Evolutionary conservation across 2,113 vertebrate genomes (phyloP), one percentile per base, ranked within the genome.

Genomic region (Eurystomus gularis): DNA sequence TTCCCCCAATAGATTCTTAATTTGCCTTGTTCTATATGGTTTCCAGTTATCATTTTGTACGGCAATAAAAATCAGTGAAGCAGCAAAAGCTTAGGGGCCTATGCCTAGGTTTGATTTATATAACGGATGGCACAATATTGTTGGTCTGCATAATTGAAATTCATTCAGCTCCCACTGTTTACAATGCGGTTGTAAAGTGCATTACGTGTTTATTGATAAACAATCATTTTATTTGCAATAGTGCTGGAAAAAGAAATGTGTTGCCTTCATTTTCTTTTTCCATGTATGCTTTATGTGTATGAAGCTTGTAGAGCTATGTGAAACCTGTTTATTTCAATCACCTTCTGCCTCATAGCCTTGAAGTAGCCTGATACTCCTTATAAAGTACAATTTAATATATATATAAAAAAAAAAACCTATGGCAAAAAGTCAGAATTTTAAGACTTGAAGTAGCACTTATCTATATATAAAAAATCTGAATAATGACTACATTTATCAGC

Each of bases 21-120:
- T 97, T 97, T 96, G 90, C 91, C 95, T 97, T 97, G 90, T 97
- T 97, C 90, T 96, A 66, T 96, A 77, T 96, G 84, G 73, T 94
- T 97, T 95, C 91, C 92, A 93, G 83, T 93, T 97, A 87, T 96
- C 89, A 96, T 96, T 97, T 91, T 93, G 65, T 71, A 91, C 6
- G 52, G 88, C 55, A 94, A 96, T 96, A 96, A 97, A 97, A 97
- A 92, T 82, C 95, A 96, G 70, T 49, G 96, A 97, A 97, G 80
- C 89, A 94, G 92, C 62, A 71, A 93, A 96, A 92, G 76, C 84
- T 89, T 92, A 71, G 40, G 88, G 90, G 86, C 89, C 81, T 87
- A 60, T 85, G 92, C 60, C 94, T 82, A 61, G 82, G 68, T 94
- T 94, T 97, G 93, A 96, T 93, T 92, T 72, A 96, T 97, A 44